Evolutionary conservation across 2,888 invertebrate species (phyloP), one percentile per base, ranked within the genome.

Genomic region (Drosophila nr. perissopoda): DNA sequence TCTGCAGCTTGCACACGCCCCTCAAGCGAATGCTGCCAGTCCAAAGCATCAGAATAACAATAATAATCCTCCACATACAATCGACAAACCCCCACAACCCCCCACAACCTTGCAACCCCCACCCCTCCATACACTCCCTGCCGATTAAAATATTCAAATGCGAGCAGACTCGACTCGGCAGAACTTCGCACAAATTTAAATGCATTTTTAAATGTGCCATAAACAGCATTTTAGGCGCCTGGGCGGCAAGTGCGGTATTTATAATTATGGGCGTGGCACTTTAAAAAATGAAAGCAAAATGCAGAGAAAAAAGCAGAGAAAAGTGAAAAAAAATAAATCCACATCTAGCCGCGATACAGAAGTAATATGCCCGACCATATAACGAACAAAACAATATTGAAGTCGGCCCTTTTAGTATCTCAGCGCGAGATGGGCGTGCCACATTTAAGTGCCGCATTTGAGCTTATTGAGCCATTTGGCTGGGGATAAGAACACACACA

Each of bases 121-220:
- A 6, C 36, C n/a, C 29, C 34, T 53, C 25, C 36, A 36, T 36
- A 13, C 34, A 48, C 33, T 18, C 16, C 18, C 11, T 58, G 70
- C 58, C 74, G 82, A 84, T 89, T 80, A 80, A 89, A 87, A 86
- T 84, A 86, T 89, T 86, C 69, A 86, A 88, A 89, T 86, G 82
- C 74, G 57, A 40, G 57, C 70, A 34, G 52, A 69, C 68, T 64
- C 57, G 25, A 25, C 46, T 25, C 25, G 36, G 36, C 36, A 34
- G 13, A 74, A 69, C 73, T 76, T 77, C 58, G 51, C 72, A 69
- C 76, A 74, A 85, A 81, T 82, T 84, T 82, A 89, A 89, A 84
- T 87, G 88, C 89, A 87, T 84, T 84, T 86, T 80, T 74, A 78
- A 87, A 82, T 82, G 79, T 84, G 80, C 80, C 74, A 84, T 85